phyloP scores from a whole-genome alignment of 2,113 vertebrate species.

The Dendrocopos noguchii region DNA sequence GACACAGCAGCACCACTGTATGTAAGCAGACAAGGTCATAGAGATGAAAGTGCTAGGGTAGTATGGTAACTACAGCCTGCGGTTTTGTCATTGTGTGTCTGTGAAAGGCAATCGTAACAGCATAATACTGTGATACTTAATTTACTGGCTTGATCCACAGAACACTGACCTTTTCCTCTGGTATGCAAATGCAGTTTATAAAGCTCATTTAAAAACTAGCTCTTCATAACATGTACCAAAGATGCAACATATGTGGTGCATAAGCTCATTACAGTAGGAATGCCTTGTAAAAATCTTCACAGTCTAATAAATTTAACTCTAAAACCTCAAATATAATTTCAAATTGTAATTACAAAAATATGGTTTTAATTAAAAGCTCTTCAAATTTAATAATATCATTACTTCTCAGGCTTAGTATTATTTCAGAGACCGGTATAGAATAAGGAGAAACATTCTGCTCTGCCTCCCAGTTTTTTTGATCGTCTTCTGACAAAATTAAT shows the following conservation, averaged over 20 bases:
- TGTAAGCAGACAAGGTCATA: background rate
- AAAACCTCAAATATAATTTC: background rate
- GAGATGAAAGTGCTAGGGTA: background rate
- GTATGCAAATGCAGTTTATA: constrained; percentile 63
- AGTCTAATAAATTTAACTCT: constrained; percentile 47
- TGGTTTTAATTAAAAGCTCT: constrained; percentile 1
- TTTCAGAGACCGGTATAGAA: background rate
- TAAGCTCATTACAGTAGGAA: constrained; percentile 52
- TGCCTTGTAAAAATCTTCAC: constrained; percentile 35
- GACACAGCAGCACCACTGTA: background rate
- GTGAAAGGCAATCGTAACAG: constrained; percentile 35
- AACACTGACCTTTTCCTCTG: constrained; percentile 61
- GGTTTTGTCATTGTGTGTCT: constrained; percentile 19
- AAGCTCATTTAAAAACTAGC: constrained; percentile 63
- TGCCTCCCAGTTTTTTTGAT: background rate
- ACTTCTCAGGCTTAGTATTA: background rate
- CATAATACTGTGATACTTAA: constrained; percentile 61
- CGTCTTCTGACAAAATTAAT: background rate
- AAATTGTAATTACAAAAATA: background rate
- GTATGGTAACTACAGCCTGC: background rate
- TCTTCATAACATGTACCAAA: constrained; percentile 46
- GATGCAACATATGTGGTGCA: constrained; percentile 45
- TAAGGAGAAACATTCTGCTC: background rate
- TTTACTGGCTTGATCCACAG: constrained; percentile 51
- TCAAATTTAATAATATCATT: background rate